Percentiles rank a stretch among this genome's conserved stretches.
These are phyloP conservation scores for Synanthedon andrenaeformis DNA, from an alignment of 2,888 invertebrate species.

Conservation along the genomic window DNA sequence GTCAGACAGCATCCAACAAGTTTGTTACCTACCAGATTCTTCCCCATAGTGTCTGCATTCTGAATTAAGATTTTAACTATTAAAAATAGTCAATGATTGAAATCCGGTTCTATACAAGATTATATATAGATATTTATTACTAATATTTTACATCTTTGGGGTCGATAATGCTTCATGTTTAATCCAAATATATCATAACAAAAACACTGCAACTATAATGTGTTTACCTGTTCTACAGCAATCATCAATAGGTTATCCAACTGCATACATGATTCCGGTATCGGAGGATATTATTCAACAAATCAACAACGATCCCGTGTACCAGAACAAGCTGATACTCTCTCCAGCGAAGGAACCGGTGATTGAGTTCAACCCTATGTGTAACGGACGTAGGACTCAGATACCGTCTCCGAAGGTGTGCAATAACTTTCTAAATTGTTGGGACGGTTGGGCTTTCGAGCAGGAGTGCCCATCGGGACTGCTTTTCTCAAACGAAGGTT, in stretches of 20 bases:
- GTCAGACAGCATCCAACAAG: no score
- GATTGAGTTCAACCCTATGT: slow-evolving; percentile 41
- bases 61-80: no score
- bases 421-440: slow-evolving; percentile 76
- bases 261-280: slow-evolving; percentile 50
- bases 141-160: no score
- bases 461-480: slow-evolving; percentile 74
- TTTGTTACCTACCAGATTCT: no score
- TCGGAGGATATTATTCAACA: slow-evolving; percentile 50
- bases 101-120: no score
- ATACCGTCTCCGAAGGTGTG: slow-evolving; percentile 72
- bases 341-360: slow-evolving; percentile 33
- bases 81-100: no score
- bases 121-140: no score
- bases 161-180: no score
- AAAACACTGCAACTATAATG: no score
- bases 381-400: slow-evolving; percentile 69
- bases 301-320: slow-evolving; percentile 39
- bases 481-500: slow-evolving; percentile 70
- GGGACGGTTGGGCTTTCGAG: slow-evolving; percentile 77
- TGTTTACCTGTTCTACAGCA: slow-evolving; percentile 14
- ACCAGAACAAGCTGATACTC: slow-evolving; percentile 41
- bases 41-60: no score
- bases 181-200: no score
- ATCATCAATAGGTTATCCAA: slow-evolving; percentile 23